Evolutionary conservation across 53 echinoderm and acorn worm species (phyloP), one percentile per base, ranked within the genome.

Genomic region (Temnopleurus reevesii): DNA sequence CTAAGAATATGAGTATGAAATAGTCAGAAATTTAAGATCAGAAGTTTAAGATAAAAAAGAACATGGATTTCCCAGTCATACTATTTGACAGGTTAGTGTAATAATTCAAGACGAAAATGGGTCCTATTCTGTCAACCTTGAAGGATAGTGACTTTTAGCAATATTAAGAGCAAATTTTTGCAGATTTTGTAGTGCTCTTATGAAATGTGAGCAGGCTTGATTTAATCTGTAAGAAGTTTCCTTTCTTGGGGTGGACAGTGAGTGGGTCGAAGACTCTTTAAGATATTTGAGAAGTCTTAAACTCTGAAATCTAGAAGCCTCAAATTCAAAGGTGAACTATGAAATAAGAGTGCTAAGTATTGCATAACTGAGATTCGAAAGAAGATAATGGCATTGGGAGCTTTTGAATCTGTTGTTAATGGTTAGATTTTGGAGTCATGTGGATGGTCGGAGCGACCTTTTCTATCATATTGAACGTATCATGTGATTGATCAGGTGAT

Each of bases 271-370:
- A 63, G 33, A 33, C 31, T 33, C 15, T 4, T 31, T 15, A 33
- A 79, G 79, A 47, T 79, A 79, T 79, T 79, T 79, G 79, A 79
- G 79, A 79, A 29, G 49, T 7, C 79, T 5, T 55, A 83, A n/a
- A 83, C 83, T 83, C 3, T 33, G 83, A 55, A 55, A 83, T 83
- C 83, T 55, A 83, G 53, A 29, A 55, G 35, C 83, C 34, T 83
- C 24, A 4, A 29, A 53, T 4, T 19, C 83, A 83, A 83, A 55
- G 55, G 55, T 54, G 83, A 83, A 53, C 10, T 27, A 35, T 83
- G 83, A 55, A 83, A 83, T 83, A 4, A 15, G 83, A 83, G 83
- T 47, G 51, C 55, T n/a, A 55, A 53, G 83, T 83, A 83, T 83
- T 83, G 55, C 54, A 53, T 83, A 83, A 83, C 83, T 83, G 30